Evolutionary conservation across 2,113 vertebrate species (phyloP), one percentile per base, ranked within the genome.

Genomic region (Seriola quinqueradiata): DNA sequence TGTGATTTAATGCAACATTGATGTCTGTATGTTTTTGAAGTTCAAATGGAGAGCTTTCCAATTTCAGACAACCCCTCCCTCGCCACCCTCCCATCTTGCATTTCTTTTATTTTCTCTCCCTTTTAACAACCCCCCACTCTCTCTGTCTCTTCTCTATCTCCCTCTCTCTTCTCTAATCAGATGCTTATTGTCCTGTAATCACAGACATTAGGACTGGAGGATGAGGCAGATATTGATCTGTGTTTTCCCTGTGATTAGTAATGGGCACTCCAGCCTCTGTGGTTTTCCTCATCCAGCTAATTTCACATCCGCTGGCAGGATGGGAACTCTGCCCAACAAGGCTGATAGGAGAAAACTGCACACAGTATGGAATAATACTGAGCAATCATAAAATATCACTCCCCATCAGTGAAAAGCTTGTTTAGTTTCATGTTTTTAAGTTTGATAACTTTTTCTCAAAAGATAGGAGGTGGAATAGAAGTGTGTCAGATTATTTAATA

Each of bases 171-270:
- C 44, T 28, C 38, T 89, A 65, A 89, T 78, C 73, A 64, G 55
- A 28, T 50, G 32, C 52, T 81, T 64, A 80, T 48, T 72, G 71
- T 76, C 58, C n/a, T 89, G 82, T 86, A 90, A 89, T 90, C 77
- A 70, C 75, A 81, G 84, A 84, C 87, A 87, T 90, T 86, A 92
- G 57, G 69, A 68, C 59, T 4, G 16, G 67, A 58, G 81, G 63
- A 86, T 36, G 70, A 72, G 65, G 46, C 42, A 59, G 57, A 63
- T 74, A 93, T 91, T 1, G 89, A 93, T 83, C 83, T 5, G 60
- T 78, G 75, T 81, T 85, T 83, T 87, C 77, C 68, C 72, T 52
- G 32, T 67, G 64, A 91, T 89, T 84, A 85, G 88, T 90, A 88
- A 92, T 90, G 90, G 89, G 5, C 84, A 82, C 88, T 90, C 32